A percentile compares a stretch with the other conserved stretches of the same genome.
phyloP scores from a whole-genome alignment of 2,113 vertebrate species.

The Lates calcarifer region DNA sequence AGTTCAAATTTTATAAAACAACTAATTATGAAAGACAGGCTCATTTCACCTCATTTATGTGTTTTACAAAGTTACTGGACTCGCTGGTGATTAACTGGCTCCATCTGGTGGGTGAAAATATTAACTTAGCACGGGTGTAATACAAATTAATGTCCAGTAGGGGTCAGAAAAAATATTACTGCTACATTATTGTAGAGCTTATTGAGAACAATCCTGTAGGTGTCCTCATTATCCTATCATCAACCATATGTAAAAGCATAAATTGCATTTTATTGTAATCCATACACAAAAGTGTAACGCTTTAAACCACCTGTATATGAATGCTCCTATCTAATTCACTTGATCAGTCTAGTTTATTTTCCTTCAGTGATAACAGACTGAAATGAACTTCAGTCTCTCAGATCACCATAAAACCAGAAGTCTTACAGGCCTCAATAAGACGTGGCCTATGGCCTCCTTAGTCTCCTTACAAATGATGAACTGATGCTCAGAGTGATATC shows the following conservation, averaged over 20 bases:
- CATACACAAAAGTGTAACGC: not conserved
- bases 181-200: not conserved
- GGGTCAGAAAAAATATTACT: constrained; percentile 30
- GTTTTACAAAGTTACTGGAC: not conserved
- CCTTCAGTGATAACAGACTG: not conserved
- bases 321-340: not conserved
- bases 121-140: not conserved
- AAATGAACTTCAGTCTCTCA: not conserved
- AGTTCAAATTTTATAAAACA: not conserved
- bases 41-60: not conserved
- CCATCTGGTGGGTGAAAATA: constrained; percentile 53
- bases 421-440: not conserved
- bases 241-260: not conserved
- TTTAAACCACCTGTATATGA: not conserved
- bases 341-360: not conserved
- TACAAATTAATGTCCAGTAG: constrained; percentile 29
- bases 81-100: not conserved
- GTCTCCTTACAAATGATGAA: not conserved
- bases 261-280: not conserved
- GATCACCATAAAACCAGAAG: not conserved
- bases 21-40: not conserved
- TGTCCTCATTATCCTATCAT: not conserved
- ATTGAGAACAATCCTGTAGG: not conserved
- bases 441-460: not conserved
- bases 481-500: not conserved